Conservation (phyloP, 1,140 invertebrate species). For the Drosophila ananassae region DNA sequence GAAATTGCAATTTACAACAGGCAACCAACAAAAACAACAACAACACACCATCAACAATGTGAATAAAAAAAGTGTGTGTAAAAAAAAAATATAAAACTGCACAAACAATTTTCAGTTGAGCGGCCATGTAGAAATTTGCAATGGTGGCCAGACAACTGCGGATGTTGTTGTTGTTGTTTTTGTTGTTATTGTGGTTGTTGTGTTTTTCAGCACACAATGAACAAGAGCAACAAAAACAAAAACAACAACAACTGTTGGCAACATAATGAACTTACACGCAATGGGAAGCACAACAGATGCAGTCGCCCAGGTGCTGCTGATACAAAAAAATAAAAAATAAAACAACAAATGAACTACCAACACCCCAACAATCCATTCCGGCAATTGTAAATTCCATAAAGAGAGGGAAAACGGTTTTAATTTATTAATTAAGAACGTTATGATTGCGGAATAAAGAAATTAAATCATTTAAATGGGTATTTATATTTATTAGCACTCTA, state of each 20-base stretch:
- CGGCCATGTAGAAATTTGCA: constrained; percentile 83
- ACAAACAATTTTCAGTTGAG: constrained; percentile 83
- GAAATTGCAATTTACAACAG: constrained; percentile 69
- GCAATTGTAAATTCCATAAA: constrained; percentile 26
- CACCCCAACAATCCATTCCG: constrained; percentile 19
- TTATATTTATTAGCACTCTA: not conserved
- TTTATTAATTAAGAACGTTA: constrained; percentile 11
- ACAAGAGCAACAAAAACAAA: constrained; percentile 47
- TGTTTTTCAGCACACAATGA: constrained; percentile 66
- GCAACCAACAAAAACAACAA: constrained; percentile 57
- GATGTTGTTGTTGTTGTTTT: constrained; percentile 19
- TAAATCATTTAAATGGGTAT: not conserved
- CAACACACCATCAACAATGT: constrained; percentile 30
- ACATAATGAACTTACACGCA: constrained; percentile 81
- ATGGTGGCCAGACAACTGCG: constrained; percentile 71
- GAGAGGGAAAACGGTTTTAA: constrained; percentile 27
- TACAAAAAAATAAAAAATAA: constrained; percentile 12
- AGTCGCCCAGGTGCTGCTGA: constrained; percentile 31
- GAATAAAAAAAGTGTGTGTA: constrained; percentile 40
- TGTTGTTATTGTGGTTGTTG: constrained; percentile 36
- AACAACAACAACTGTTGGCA: constrained; percentile 41
- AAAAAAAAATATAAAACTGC: constrained; percentile 69
- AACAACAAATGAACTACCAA: constrained; percentile 4
- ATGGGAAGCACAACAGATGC: constrained; percentile 80
- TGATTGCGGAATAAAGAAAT: not conserved